Evolutionary conservation across 2,113 vertebrate genomes (phyloP), one percentile per base, ranked within the genome.

Genomic region (Camelus bactrianus): DNA sequence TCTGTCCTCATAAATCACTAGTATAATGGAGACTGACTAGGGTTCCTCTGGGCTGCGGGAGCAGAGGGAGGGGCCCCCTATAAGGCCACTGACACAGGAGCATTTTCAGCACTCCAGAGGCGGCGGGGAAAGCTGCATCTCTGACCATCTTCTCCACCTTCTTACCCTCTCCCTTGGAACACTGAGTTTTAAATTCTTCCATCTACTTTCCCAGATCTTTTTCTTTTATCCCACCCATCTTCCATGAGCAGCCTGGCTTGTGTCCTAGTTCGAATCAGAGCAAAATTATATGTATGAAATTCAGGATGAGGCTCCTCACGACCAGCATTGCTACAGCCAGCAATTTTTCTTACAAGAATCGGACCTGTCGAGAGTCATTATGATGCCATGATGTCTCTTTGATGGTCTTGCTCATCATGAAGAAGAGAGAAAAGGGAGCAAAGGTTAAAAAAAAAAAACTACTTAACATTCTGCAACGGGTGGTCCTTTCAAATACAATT

Each of bases 401-500:
- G 30, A 94, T 97, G 60, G 60, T 60, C 84, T 84, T 82, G 48
- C 42, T 38, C 56, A 80, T 86, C 72, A 65, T 73, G 16, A 89
- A 89, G 52, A 93, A 80, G n/a, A 42, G 83, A 89, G 72, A 89
- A 30, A 91, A 70, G n/a, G 48, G 70, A 86, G 60, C 19, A 75
- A 88, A 95, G 50, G 52, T 93, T 94, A 73, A 58, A 80, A 70
- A 82, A 42, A 22, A 80, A 77, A 50, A 10, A 12, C 42, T 62
- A 60, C 77, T 93, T 95, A 88, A 76, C 54, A 80, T 96, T 96
- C 73, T 86, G 77, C 58, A 83, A 28, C 0, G 22, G 85, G 62
- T 46, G 67, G 54, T 67, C 38, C 52, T 96, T 97, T 94, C 72
- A 75, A 95, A 88, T 30, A 81, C 77, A 91, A 69, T 94, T 93